phyloP scores from a whole-genome alignment of 2,797 vertebrate species.

The Lithobates pipiens region DNA sequence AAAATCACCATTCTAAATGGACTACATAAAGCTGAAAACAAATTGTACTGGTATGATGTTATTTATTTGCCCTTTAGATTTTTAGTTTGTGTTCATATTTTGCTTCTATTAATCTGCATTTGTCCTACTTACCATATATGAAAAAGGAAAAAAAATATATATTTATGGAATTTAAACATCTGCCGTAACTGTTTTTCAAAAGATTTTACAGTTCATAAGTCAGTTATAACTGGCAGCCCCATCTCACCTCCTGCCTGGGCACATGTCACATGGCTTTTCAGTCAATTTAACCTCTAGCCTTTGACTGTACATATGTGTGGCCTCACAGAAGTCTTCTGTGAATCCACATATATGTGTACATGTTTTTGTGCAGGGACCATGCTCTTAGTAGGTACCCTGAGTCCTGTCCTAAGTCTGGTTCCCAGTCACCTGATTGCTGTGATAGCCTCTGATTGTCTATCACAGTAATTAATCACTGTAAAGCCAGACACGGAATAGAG shows the following conservation, averaged over 20 bases:
- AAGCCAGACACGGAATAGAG: too few relatives aligned
- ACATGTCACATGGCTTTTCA: background rate
- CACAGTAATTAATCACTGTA: too few relatives aligned
- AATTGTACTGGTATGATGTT: background rate
- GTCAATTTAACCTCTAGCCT: too few relatives aligned
- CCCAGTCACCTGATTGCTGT: too few relatives aligned
- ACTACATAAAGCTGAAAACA: background rate
- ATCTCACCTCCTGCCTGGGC: background rate
- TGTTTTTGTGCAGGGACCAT: too few relatives aligned
- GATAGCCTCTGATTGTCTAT: too few relatives aligned
- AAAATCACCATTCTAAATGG: background rate
- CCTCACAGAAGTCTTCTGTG: too few relatives aligned
- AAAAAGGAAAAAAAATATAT: conserved; percentile 21
- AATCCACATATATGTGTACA: too few relatives aligned
- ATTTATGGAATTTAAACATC: conserved; percentile 56
- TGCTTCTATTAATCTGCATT: conserved; percentile 14
- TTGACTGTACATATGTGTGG: too few relatives aligned
- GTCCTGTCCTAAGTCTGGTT: too few relatives aligned
- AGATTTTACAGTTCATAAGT: background rate
- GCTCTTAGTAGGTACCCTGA: too few relatives aligned
- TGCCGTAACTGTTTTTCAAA: background rate
- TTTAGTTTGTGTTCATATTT: conserved; percentile 7
- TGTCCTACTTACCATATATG: conserved; percentile 6
- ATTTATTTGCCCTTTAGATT: background rate
- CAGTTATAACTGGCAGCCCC: background rate